A percentile compares a stretch with the other conserved stretches of the same genome.
Evolutionary conservation across 2,113 vertebrate species (phyloP).

Genomic region (Muntiacus muntjak): DNA sequence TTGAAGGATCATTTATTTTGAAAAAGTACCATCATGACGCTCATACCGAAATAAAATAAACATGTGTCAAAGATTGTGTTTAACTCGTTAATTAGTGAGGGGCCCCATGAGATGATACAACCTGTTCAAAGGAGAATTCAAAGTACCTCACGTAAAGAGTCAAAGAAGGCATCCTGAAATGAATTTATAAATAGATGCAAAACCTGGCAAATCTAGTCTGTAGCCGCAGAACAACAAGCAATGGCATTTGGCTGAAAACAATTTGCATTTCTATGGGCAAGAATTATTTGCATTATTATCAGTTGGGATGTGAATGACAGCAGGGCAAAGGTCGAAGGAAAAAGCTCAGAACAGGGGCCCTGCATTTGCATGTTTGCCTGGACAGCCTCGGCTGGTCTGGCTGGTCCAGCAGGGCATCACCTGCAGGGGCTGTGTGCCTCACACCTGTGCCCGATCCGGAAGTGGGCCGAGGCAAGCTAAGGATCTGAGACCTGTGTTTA

Average conservation of each 20-base stretch:
- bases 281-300: not conserved
- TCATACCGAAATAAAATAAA: conserved; percentile 10
- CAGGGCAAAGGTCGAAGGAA: not conserved
- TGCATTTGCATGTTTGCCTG: rapidly evolving
- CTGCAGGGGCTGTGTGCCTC: rapidly evolving
- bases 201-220: not conserved
- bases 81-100: conserved; percentile 35
- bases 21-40: conserved; percentile 1
- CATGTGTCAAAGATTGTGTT: conserved; percentile 15
- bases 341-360: not conserved
- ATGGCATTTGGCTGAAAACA: not conserved
- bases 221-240: not conserved
- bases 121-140: conserved; percentile 9
- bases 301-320: not conserved
- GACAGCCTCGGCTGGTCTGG: rapidly evolving
- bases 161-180: not conserved
- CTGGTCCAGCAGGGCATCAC: not conserved
- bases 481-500: not conserved
- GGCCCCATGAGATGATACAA: not conserved
- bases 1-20: conserved; percentile 14
- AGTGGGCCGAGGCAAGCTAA: rapidly evolving
- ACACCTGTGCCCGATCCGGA: rapidly evolving
- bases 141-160: not conserved
- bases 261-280: not conserved
- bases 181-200: not conserved